These are phyloP conservation scores for Nephrotoma appendiculata DNA, from an alignment of 2,888 invertebrate genomes.

Conservation along the genomic window DNA sequence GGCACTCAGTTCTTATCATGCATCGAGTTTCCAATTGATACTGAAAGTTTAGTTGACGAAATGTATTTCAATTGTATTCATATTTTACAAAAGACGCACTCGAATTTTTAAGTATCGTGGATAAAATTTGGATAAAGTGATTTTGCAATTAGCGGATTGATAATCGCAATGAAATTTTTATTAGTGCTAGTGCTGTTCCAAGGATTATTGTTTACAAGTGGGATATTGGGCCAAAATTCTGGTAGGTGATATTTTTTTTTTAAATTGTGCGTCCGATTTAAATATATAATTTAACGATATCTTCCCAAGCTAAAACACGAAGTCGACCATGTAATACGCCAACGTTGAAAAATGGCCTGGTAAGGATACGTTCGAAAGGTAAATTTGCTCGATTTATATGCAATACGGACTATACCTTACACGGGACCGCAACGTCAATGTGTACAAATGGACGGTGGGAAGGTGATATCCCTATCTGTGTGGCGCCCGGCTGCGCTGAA, in stretches of 20 bases:
- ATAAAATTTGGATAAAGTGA: background rate
- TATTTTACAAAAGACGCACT: background rate
- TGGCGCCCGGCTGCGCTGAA: background rate
- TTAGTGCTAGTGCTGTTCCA: background rate
- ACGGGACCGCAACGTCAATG: background rate
- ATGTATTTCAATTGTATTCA: background rate
- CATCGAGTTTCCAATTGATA: background rate
- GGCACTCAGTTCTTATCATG: background rate
- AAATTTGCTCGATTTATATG: background rate
- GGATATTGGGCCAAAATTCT: background rate
- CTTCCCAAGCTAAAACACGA: background rate
- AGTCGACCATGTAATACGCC: background rate
- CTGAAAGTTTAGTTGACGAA: background rate
- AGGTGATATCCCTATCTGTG: background rate
- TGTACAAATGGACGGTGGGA: background rate
- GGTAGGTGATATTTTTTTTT: background rate
- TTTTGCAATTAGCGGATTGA: background rate
- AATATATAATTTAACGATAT: background rate
- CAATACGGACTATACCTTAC: background rate
- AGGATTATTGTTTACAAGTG: background rate
- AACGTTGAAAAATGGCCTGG: background rate
- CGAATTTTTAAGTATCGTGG: background rate
- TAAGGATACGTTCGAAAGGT: background rate
- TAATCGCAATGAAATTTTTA: background rate
- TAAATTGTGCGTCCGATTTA: background rate